Base-by-base conservation (phyloP, 2,113 vertebrate genomes). In the Neolamprologus variostigma region DNA sequence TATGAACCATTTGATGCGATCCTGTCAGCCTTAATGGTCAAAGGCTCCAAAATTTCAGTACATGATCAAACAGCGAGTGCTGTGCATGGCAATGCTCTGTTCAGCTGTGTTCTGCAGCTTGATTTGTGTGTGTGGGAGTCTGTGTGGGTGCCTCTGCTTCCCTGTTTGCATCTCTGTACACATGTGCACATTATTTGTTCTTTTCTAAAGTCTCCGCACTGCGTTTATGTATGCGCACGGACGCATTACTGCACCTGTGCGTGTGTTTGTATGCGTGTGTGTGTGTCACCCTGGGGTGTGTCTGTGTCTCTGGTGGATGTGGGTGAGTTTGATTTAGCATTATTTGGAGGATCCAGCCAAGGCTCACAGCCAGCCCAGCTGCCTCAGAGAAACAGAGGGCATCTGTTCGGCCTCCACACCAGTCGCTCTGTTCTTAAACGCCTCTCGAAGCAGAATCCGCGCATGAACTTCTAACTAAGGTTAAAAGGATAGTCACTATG, bases 391-490 rank as follows among this genome's bases (percentile, higher is more conserved):
- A 92, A 94, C 90, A 93, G 80, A 90, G 86, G 88, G 87, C 83
- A 79, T 95, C 90, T 95, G 91, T 95, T 93, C 92, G 76, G 89
- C 84, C 90, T 94, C 84, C 91, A 92, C 93, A 94, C 81, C 31
- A 28, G 87, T 82, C 11, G 13, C 81, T 71, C 84, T 91, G 84
- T 84, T 86, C 73, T 47, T 86, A 10, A 88, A 63, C 0, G 23
- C 59, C 81, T 66, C 63, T 88, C 45, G 7, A 37, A 86, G 80
- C 59, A 51, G 37, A 57, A 80, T 83, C 31, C 6, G 45, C 45
- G 35, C 23, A 21, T 45, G 5, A 91, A 81, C 31, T 57, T 33
- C 82, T 19, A 11, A 55, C 68, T 54, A 53, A 81, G 86, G 87
- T 82, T 81, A 59, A 87, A 89, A 83, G 19, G 50, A 33, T 63